Evolutionary conservation across 2,113 vertebrate genomes (phyloP).

Genomic region (Diphyllodes magnificus): DNA sequence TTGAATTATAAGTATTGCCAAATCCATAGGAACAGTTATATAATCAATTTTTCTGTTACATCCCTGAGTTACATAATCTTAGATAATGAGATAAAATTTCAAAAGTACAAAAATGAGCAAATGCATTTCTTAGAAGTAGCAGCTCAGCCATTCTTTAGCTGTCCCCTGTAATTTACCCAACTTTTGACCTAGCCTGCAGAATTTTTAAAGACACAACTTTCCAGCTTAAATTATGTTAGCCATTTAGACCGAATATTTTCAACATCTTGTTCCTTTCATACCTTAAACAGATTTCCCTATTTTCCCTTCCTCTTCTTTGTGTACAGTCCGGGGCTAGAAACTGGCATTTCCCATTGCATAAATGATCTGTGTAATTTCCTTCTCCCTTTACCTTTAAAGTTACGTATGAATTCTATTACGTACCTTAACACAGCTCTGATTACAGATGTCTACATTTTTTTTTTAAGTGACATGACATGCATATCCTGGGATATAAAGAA

Average conservation of each 20-base stretch:
- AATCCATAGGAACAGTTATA: neutral
- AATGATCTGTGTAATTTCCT: neutral
- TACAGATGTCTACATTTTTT: neutral
- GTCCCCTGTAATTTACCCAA: neutral
- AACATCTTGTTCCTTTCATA: neutral
- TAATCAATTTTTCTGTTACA: neutral
- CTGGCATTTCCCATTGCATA: neutral
- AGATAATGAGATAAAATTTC: neutral
- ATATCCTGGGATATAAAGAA: neutral
- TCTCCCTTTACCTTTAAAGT: neutral
- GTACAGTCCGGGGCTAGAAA: neutral
- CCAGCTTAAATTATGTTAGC: neutral
- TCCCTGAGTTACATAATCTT: neutral
- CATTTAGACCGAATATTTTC: neutral
- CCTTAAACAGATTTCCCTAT: neutral
- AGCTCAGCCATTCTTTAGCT: neutral
- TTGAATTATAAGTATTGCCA: neutral
- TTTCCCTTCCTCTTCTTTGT: neutral
- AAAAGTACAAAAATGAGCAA: neutral
- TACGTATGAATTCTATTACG: neutral
- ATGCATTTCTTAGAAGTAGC: neutral
- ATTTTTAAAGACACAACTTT: neutral
- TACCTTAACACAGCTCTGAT: neutral
- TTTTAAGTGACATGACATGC: neutral
- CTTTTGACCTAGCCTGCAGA: neutral